Base-by-base conservation (phyloP, 2,113 vertebrate genomes). In the Fukomys damarensis region DNA sequence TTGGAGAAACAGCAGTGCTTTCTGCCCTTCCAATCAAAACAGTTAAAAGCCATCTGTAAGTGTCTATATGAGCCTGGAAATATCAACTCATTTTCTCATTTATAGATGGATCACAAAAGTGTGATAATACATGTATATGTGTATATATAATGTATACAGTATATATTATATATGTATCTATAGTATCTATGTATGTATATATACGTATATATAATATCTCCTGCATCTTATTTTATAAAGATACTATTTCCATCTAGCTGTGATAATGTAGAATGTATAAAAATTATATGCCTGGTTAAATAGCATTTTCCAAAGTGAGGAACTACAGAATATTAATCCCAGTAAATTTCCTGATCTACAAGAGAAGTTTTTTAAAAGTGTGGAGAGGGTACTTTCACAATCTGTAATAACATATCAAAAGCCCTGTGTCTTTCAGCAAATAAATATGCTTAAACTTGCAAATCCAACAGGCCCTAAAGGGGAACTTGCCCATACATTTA, bases 391-490 rank as follows among this genome's bases (percentile, higher is more conserved):
- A 38, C 16, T 76, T 16, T 93, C 52, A 81, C 4, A 68, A 5
- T 30, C 1, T 26, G 24, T 54, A 76, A 83, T 16, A 82, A 7
- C 9, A 63, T 35, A 74, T 84, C 43, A 41, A 92, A 94, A 90
- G 4, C 38, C 61, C 16, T 41, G 3, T 38, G 16, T 88, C 19
- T 87, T 96, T 84, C 24, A 41, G 12, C 22, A 80, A 82, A 86
- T 65, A 91, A 80, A 84, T 76, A 66, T 70, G 80, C 87, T 92
- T 81, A 86, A 95, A 93, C 52, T 93, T 95, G 46, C 77, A 94
- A 93, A 72, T 41, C 59, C 41, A 85, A 46, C 26, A 5, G 58
- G 30, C 35, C 43, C 41, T 93, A 74, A 58, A 86, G 95, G 14
- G 95, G 14, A 30, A 77, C 7, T 54, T 76, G 10, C 16, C 11